Percentiles rank a stretch among this genome's conserved stretches.
Conservation (phyloP, 2,113 vertebrate species). For the Mohoua ochrocephala region DNA sequence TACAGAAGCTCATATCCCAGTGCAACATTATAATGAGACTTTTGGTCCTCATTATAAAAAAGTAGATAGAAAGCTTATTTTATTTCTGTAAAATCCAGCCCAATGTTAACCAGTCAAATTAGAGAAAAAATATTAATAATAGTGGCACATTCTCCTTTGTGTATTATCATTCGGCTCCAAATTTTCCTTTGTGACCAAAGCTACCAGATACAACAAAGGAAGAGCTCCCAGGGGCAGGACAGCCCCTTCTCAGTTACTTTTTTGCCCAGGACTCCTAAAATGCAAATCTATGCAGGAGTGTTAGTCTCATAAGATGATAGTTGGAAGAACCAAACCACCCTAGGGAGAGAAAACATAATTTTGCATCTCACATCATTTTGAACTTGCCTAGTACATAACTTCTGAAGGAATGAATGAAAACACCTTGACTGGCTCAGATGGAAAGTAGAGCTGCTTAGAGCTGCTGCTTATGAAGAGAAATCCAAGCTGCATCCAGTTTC, state of each 20-base stretch:
- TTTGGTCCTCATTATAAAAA: neutral
- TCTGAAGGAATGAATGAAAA: neutral
- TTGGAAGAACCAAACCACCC: neutral
- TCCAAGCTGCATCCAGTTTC: neutral
- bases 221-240: neutral
- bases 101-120: neutral
- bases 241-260: neutral
- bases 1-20: neutral
- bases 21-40: neutral
- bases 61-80: neutral
- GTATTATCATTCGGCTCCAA: neutral
- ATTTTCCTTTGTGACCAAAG: neutral
- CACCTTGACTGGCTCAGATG: neutral
- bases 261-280: neutral
- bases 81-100: neutral
- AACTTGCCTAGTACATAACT: neutral
- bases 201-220: neutral
- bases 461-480: neutral
- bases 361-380: slow-evolving; percentile 24
- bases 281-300: neutral
- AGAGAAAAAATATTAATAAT: neutral
- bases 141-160: neutral
- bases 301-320: neutral
- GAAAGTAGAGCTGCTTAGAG: neutral
- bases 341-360: neutral